Evolutionary conservation across 1,140 invertebrate species (phyloP), one percentile per base, ranked within the genome.

Genomic region (Panagrolaimus sp.): DNA sequence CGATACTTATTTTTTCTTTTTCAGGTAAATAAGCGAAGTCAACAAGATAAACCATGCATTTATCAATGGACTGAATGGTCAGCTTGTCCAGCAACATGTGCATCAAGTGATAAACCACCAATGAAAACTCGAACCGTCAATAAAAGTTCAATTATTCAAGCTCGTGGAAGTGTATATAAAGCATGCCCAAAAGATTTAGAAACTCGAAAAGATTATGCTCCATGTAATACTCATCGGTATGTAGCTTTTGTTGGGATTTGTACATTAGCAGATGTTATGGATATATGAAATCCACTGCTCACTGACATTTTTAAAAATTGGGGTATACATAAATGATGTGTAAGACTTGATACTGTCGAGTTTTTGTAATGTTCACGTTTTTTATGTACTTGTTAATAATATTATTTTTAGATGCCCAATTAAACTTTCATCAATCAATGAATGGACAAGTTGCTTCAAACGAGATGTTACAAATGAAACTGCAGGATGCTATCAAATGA

Each of bases 141-240:
- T 28, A 58, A 58, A 28, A 28, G 28, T 58, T 58, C 52, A 2
- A 58, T 58, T 28, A 17, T 58, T 14, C 52, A 58, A 28, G 52
- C 52, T 58, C 52, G 52, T 12, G 52, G 52, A 12, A 17, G 7
- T 21, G 28, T 12, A 21, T 58, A 58, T 24, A 58, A 58, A 21
- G 8, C 52, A 21, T 58, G 52, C 28, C 21, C 21, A 12, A 17
- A 21, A 26, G 52, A 58, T 58, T 14, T 58, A 3, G 52, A 58
- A 21, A 5, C 21, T 5, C 14, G 17, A 28, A 17, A n/a, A 4
- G 52, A 58, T 24, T 26, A 12, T 21, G 52, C 52, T 21, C 52
- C 52, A 28, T 58, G 52, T 58, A 58, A 58, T 58, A 58, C 52
- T 21, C 52, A 58, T 58, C 12, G 28, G 52, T 58, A 6, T 26